These are phyloP conservation scores for Hormaphis cornu DNA, from an alignment of 1,140 invertebrate genomes.

Conservation along the genomic window DNA sequence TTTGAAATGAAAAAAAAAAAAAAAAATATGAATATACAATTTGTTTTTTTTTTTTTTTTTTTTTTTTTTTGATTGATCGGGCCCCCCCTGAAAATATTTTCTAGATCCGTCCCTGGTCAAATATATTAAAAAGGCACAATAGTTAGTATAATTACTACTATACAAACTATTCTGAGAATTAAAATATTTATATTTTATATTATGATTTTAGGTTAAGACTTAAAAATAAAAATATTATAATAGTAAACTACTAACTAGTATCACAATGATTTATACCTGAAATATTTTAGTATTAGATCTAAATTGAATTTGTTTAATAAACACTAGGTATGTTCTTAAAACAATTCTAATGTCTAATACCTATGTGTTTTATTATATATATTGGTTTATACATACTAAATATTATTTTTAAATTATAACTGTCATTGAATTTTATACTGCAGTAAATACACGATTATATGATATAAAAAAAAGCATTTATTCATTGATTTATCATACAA, in stretches of 20 bases:
- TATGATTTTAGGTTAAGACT: background rate
- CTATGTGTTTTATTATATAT: background rate
- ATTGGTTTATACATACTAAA: background rate
- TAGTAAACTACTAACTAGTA: slow-evolving; percentile 12
- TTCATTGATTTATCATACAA: too few relatives aligned
- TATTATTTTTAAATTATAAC: background rate
- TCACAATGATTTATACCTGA: background rate
- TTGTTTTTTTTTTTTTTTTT: too few relatives aligned
- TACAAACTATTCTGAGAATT: slow-evolving; percentile 1
- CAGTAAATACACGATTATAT: background rate
- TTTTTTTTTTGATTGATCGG: too few relatives aligned
- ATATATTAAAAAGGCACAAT: slow-evolving; percentile 20
- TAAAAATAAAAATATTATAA: background rate
- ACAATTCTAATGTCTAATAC: background rate
- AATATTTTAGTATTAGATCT: background rate
- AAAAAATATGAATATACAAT: too few relatives aligned
- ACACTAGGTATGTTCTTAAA: background rate
- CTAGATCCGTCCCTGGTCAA: too few relatives aligned
- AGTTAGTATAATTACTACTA: background rate
- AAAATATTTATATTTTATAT: background rate
- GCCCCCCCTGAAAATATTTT: too few relatives aligned
- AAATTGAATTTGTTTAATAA: background rate
- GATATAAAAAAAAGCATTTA: background rate
- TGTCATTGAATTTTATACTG: background rate
- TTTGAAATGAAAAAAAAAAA: too few relatives aligned